Evolutionary conservation across 2,113 vertebrate species (phyloP).

Genomic region (Trogon melanurus): DNA sequence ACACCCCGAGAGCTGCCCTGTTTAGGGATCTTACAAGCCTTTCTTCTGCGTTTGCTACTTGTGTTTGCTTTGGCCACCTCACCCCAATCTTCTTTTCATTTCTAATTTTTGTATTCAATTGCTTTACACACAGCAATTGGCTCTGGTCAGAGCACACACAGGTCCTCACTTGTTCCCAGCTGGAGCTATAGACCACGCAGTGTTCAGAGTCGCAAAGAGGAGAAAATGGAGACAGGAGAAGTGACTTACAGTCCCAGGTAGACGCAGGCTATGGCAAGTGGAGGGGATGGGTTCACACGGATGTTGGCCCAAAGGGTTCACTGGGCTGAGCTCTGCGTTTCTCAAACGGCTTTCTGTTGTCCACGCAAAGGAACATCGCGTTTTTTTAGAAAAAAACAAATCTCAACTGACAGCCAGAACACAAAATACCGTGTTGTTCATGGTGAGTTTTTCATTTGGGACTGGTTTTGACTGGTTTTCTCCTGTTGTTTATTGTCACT

Average conservation of each 20-base stretch:
- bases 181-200: fast-evolving
- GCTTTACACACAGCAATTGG: conserved; percentile 39
- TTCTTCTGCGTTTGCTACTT: conserved; percentile 1
- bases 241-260: background rate
- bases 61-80: conserved; percentile 67
- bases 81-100: conserved; percentile 37
- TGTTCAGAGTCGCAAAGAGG: background rate
- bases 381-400: background rate
- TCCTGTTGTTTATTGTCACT: conserved; percentile 20
- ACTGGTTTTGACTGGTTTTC: background rate
- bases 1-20: background rate
- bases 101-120: conserved; percentile 56
- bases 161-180: conserved; percentile 60
- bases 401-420: background rate
- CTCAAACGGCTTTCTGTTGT: background rate
- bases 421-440: background rate
- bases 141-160: conserved; percentile 22
- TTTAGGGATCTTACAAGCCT: conserved; percentile 60
- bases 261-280: fast-evolving
- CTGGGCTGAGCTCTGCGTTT: background rate
- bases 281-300: background rate
- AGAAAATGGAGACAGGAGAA: background rate
- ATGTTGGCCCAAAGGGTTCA: fast-evolving
- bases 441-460: background rate
- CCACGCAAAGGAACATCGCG: background rate